Base-by-base conservation (phyloP, 2,113 vertebrate species). In the Rhabdomys dilectus region DNA sequence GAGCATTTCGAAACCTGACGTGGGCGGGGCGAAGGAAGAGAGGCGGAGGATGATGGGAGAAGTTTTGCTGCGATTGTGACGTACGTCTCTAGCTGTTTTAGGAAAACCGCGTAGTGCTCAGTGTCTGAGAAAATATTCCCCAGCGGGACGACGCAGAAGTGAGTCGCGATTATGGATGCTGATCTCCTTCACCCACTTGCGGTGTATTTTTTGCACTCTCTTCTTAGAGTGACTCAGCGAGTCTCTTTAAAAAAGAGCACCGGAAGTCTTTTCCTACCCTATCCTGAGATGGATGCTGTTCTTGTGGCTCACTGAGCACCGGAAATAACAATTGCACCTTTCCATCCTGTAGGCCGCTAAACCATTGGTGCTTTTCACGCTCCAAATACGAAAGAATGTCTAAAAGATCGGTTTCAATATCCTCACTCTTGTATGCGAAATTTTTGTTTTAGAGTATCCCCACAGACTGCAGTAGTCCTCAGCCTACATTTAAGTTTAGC, bases 41-140 rank as follows among this genome's bases (percentile, higher is more conserved):
- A 13, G 15, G 3, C 3, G 3, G 48, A 80, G 97, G 82, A 96
- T 78, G 90, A 93, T 36, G 97, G 48, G 89, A 48, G 19, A 6
- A 26, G 9, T 2, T 13, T 72, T 17, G 68, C 48, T 0, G 66
- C 13, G 45, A 94, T 95, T 98, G 36, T 97, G 97, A 97, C 96
- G 95, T 95, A 22, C 0, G 0, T 0, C 5, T 10, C 1, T 3
- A 9, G 31, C 24, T 42, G 16, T 3, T 68, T 45, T 45, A 10
- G 9, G 8, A 0, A 0, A 0, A 3, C 0, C 4, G 0, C 1
- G 0, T 72, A 10, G 3, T 5, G 15, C 29, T 82, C 22, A 0
- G 31, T 11, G 24, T 7, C 11, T 9, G 16, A 51, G 58, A 7
- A 78, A 45, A 78, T 84, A 31, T 42, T 89, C 3, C 56, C 48